A percentile compares a stretch with the other conserved stretches of the same genome.
These are phyloP conservation scores for Aricia agestis DNA, from an alignment of 1,140 invertebrate species.

Conservation along the genomic window DNA sequence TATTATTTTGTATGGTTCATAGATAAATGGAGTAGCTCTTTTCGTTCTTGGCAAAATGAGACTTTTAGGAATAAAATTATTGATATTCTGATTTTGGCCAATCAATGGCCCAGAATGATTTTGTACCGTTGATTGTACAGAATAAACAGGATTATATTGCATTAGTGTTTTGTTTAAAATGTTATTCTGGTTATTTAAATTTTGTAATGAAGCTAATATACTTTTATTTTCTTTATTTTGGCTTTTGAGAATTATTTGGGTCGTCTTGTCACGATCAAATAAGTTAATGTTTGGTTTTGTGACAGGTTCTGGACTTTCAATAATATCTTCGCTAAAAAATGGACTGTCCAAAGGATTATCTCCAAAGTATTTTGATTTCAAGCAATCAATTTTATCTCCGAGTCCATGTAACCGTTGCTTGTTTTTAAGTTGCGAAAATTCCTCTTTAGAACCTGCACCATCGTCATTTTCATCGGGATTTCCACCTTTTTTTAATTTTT, in stretches of 20 bases:
- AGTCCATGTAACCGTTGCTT: conserved; percentile 72
- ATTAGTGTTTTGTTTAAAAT: not conserved
- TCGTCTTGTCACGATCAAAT: conserved; percentile 15
- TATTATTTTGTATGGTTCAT: conserved; percentile 72
- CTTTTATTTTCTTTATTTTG: conserved; percentile 24
- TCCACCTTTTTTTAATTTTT: conserved; percentile 70
- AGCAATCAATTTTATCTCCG: conserved; percentile 85
- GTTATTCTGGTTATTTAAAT: conserved; percentile 24
- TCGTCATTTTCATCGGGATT: conserved; percentile 42
- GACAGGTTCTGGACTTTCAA: conserved; percentile 58
- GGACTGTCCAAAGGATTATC: conserved; percentile 85
- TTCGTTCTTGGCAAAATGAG: conserved; percentile 38
- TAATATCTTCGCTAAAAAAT: conserved; percentile 80
- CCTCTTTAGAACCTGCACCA: conserved; percentile 7
- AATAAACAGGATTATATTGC: not conserved
- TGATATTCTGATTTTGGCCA: not conserved
- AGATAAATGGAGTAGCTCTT: conserved; percentile 60
- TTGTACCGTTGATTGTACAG: not conserved
- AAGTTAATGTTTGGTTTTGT: conserved; percentile 30
- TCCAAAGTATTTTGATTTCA: conserved; percentile 84
- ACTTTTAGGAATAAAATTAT: not conserved
- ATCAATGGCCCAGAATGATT: not conserved
- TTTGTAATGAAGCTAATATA: not conserved
- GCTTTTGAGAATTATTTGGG: conserved; percentile 24
- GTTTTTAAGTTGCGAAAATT: conserved; percentile 43